Evolutionary conservation across 1,140 invertebrate species (phyloP), one percentile per base, ranked within the genome.

Genomic region (Drosophila triauraria): DNA sequence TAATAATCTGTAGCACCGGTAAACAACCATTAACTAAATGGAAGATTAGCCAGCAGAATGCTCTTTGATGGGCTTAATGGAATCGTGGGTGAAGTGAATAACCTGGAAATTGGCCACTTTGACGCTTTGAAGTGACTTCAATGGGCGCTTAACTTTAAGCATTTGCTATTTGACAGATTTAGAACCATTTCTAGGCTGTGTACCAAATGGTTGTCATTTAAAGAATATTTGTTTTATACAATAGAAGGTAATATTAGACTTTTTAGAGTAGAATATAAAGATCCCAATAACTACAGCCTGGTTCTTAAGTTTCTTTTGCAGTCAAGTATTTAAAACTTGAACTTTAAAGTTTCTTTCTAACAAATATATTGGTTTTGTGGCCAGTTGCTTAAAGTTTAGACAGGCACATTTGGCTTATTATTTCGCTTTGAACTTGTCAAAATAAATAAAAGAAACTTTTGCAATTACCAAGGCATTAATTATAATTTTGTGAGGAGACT

Each of bases 41-140:
- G 53, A 4, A 53, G 67, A 72, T 71, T 72, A 72, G 67, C 67
- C 27, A 42, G 32, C 17, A 17, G 38, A 59, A 59, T 51, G 68
- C 17, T 58, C 53, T 72, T 72, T 72, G 69, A 72, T 60, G 69
- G 51, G 50, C 65, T 9, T 48, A 72, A 72, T 72, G 69, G 44
- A 71, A 51, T 48, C 70, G 50, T 40, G 51, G 44, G 10, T 32
- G 17, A 51, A 40, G 38, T 35, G 44, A 38, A 42, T 47, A 35
- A 54, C 23, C 51, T 71, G 43, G 1, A 47, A 47, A 46, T 48
- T 56, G 65, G 9, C 12, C 43, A 1, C 25, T 72, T 23, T 43
- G 10, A 20, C 13, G 65, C 44, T 70, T 42, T 30, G 20, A 43
- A 42, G 51, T 35, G 44, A 71, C 50, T 68, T 61, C 46, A 47